phyloP scores from a whole-genome alignment of 2,888 invertebrate species.

The Caenorhabditis macrosperma region DNA sequence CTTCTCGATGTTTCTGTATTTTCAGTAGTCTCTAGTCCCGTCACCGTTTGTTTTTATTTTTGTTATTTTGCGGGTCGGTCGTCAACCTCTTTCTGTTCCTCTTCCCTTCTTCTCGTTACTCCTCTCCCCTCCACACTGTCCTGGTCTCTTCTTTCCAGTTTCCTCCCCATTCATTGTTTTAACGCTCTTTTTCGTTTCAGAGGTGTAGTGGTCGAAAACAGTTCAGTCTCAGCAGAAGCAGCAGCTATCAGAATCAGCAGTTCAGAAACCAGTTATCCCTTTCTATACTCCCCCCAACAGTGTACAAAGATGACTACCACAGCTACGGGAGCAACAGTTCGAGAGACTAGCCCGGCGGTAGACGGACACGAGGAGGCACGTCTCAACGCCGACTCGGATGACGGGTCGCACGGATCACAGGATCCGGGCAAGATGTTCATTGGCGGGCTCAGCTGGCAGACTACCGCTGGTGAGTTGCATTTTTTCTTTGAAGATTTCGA shows the following conservation, averaged over 20 bases:
- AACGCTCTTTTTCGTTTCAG: constrained; percentile 24
- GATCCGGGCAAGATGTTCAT: constrained; percentile 93
- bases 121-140: background rate
- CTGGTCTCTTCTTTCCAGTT: background rate
- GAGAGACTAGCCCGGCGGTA: constrained; percentile 50
- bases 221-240: constrained; percentile 22
- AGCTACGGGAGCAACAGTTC: constrained; percentile 25
- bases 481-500: background rate
- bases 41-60: constrained; percentile 23
- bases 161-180: background rate
- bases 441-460: constrained; percentile 99
- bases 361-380: constrained; percentile 66
- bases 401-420: constrained; percentile 69
- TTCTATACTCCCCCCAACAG: background rate
- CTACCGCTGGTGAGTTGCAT: constrained; percentile 91
- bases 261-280: constrained; percentile 39
- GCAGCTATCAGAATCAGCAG: constrained; percentile 30
- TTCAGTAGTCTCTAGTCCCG: background rate
- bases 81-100: background rate
- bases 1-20: background rate
- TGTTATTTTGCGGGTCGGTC: constrained; percentile 9
- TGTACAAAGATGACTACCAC: constrained; percentile 47
- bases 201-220: constrained; percentile 52
- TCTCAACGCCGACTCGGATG: constrained; percentile 72
- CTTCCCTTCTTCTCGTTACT: background rate